Conservation (phyloP, 2,888 invertebrate genomes). For the Lasioglossum calceatum region DNA sequence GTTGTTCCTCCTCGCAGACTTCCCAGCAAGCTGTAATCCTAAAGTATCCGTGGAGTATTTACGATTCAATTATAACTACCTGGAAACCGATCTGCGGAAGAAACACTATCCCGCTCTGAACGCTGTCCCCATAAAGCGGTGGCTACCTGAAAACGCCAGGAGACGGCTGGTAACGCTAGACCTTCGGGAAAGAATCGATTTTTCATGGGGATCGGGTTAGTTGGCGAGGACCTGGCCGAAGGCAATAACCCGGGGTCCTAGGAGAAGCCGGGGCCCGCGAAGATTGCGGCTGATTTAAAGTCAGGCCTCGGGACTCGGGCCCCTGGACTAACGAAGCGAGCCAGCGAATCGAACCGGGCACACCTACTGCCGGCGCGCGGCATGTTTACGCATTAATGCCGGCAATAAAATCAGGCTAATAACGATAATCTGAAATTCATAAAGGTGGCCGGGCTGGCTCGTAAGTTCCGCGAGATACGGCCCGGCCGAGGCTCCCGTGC, state of each 20-base stretch:
- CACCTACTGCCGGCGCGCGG: constrained; percentile 55
- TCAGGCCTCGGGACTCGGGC: constrained; percentile 21
- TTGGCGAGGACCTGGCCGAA: not conserved
- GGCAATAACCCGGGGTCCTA: constrained; percentile 18
- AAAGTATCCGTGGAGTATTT: not conserved
- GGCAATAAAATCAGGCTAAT: constrained; percentile 72
- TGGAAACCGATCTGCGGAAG: constrained; percentile 26
- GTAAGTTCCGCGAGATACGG: constrained; percentile 64
- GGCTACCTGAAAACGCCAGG: not conserved
- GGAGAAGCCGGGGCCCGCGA: not conserved
- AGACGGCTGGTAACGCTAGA: not conserved
- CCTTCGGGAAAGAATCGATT: not conserved
- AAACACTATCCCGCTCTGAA: constrained; percentile 8
- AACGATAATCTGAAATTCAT: constrained; percentile 74
- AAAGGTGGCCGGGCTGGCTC: constrained; percentile 57
- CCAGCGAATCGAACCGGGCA: constrained; percentile 47
- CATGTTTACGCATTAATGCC: constrained; percentile 67
- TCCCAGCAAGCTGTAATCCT: not conserved
- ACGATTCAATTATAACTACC: not conserved
- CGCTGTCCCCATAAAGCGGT: not conserved
- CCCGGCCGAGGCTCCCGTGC: constrained; percentile 16
- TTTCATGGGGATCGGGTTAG: not conserved
- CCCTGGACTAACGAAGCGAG: constrained; percentile 50
- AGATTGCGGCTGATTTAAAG: constrained; percentile 26
- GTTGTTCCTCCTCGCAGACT: not conserved